phyloP scores from a whole-genome alignment of 2,888 invertebrate species.

The Campoletis raptor region DNA sequence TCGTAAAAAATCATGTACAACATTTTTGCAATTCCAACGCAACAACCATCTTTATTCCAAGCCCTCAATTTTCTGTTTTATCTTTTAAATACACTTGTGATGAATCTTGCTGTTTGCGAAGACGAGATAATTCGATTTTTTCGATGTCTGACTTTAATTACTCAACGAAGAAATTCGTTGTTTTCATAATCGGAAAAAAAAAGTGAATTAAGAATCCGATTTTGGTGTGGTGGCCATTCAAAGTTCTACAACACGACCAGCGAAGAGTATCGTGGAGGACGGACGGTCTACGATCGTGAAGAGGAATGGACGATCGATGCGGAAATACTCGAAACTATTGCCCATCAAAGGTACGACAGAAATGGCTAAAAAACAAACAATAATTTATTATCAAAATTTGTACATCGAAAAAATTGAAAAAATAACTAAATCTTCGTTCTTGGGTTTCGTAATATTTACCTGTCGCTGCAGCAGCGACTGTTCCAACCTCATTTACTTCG shows the following conservation, averaged over 20 bases:
- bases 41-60: neutral
- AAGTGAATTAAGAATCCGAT: neutral
- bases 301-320: slow-evolving; percentile 88
- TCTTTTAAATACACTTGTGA: neutral
- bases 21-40: neutral
- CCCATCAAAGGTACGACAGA: slow-evolving; percentile 88
- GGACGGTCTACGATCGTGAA: slow-evolving; percentile 87
- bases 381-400: neutral
- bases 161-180: neutral
- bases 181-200: neutral
- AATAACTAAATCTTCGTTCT: neutral
- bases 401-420: neutral
- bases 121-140: neutral
- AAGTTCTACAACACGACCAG: slow-evolving; percentile 87
- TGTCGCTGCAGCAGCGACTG: slow-evolving; percentile 88
- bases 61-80: neutral
- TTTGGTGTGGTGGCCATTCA: slow-evolving; percentile 20
- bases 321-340: slow-evolving; percentile 85
- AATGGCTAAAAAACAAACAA: slow-evolving; percentile 82
- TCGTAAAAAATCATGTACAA: neutral
- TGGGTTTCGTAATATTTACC: slow-evolving; percentile 75
- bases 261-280: slow-evolving; percentile 87
- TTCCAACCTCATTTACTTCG: slow-evolving; percentile 89
- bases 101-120: neutral
- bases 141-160: neutral